A percentile compares a stretch with the other conserved stretches of the same genome.
Conservation (phyloP, 2,797 vertebrate species). For the Myioborus melanocephalus region DNA sequence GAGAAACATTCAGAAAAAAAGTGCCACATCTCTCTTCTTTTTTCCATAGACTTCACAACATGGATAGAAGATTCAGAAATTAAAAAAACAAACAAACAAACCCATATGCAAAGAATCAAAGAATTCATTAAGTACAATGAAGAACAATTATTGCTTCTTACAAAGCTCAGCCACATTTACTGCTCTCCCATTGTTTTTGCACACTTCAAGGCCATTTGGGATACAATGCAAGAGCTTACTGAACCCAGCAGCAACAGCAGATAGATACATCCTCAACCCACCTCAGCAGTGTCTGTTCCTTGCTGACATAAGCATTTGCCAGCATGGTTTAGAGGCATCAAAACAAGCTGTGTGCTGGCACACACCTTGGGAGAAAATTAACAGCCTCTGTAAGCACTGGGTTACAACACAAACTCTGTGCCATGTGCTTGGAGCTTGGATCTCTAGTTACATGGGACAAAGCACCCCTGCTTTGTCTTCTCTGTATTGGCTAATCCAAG, state of each 20-base stretch:
- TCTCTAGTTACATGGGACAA: background rate
- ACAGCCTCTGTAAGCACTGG: background rate
- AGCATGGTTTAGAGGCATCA: constrained; percentile 23
- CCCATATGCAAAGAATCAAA: fast-evolving
- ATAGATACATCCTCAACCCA: background rate
- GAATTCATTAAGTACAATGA: background rate
- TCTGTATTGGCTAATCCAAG: background rate
- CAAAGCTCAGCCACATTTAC: background rate
- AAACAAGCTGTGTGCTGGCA: constrained; percentile 4
- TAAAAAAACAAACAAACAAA: background rate
- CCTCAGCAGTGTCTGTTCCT: background rate
- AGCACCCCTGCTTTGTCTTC: background rate
- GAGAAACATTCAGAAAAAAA: background rate
- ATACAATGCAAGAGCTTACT: background rate
- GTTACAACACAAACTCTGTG: background rate
- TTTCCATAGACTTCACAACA: background rate
- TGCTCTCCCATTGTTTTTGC: background rate
- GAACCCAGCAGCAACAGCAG: background rate
- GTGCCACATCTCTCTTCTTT: background rate
- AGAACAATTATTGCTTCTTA: background rate
- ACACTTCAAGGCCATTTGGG: background rate
- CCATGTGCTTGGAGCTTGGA: background rate
- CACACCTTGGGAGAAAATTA: background rate
- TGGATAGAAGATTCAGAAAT: background rate
- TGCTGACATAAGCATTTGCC: background rate